phyloP scores from a whole-genome alignment of 1,140 invertebrate genomes.

The Euura saliciscinereae region DNA sequence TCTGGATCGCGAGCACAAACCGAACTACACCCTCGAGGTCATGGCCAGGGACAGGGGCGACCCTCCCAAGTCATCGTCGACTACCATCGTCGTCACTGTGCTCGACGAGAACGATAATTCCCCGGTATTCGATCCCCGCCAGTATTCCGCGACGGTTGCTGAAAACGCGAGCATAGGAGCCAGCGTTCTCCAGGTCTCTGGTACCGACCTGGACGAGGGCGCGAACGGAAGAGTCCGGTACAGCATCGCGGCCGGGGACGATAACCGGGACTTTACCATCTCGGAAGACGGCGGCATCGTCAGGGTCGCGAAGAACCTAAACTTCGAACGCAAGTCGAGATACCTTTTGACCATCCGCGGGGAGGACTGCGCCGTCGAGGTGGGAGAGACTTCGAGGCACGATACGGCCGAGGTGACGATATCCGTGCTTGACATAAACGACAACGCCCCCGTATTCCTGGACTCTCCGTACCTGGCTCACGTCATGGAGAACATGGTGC shows the following conservation, averaged over 20 bases:
- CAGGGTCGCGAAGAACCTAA: slow-evolving; percentile 87
- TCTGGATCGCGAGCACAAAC: slow-evolving; percentile 83
- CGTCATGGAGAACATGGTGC: slow-evolving; percentile 90
- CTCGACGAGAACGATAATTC: slow-evolving; percentile 94
- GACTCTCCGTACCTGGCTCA: slow-evolving; percentile 90
- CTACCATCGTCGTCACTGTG: slow-evolving; percentile 75
- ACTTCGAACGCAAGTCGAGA: slow-evolving; percentile 86
- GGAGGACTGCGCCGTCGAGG: slow-evolving; percentile 82
- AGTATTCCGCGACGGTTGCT: slow-evolving; percentile 85
- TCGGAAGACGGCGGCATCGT: slow-evolving; percentile 89
- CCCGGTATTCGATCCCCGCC: slow-evolving; percentile 86
- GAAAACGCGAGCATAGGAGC: slow-evolving; percentile 94
- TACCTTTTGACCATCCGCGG: slow-evolving; percentile 85
- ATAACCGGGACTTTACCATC: slow-evolving; percentile 88
- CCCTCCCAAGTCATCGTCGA: slow-evolving; percentile 75
- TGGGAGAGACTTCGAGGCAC: slow-evolving; percentile 63
- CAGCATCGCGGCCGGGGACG: slow-evolving; percentile 86
- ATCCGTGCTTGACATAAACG: slow-evolving; percentile 89
- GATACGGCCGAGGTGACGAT: slow-evolving; percentile 77
- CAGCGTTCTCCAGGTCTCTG: slow-evolving; percentile 88
- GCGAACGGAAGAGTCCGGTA: slow-evolving; percentile 88
- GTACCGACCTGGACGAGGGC: slow-evolving; percentile 90
- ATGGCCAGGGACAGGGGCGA: slow-evolving; percentile 89
- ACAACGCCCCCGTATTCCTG: slow-evolving; percentile 90
- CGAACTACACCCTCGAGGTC: slow-evolving; percentile 81